Evolutionary conservation across 2,113 vertebrate genomes (phyloP), one percentile per base, ranked within the genome.

Genomic region (Leptosomus discolor): DNA sequence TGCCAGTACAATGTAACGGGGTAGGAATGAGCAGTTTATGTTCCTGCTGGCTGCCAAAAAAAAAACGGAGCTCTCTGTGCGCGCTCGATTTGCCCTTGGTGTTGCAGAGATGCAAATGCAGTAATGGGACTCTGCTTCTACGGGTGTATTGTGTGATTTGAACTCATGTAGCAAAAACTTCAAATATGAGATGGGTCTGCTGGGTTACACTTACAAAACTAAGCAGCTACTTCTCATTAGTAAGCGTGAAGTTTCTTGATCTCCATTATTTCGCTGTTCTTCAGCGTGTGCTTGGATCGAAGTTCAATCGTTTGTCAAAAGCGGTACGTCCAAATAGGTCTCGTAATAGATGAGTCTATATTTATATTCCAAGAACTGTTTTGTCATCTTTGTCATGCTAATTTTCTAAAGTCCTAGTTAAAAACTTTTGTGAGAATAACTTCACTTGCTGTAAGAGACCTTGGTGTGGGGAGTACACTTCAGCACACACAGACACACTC

Each of bases 281-380:
- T 81, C 80, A 77, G 68, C 6, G 11, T 34, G 14, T 41, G 22
- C 37, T 78, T 70, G 13, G 27, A 17, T 63, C 51, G 69, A 93
- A 50, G 34, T 75, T 92, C 36, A 64, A 0, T 90, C 6, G 3
- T 64, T 84, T 92, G 51, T 80, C 15, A n/a, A 68, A 93, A 86
- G 26, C 8, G 39, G 2, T 14, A 27, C 0, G 0, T 76, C 36
- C 26, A 70, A 67, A 24, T 78, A 15, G 3, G 3, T 67, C 15
- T 73, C 19, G 6, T 45, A 22, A 34, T 45, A 45, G 21, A 15
- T 34, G 20, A 46, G 9, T 46, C 23, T 63, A 1, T 71, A 61
- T 65, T 74, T 88, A 2, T 82, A 22, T 85, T 29, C 30, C 37
- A 68, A 9, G 39, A 68, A 43, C 6, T 34, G 32, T 39, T 64